Base-by-base conservation (phyloP, 2,113 vertebrate genomes). In the Alaudala cheleensis region DNA sequence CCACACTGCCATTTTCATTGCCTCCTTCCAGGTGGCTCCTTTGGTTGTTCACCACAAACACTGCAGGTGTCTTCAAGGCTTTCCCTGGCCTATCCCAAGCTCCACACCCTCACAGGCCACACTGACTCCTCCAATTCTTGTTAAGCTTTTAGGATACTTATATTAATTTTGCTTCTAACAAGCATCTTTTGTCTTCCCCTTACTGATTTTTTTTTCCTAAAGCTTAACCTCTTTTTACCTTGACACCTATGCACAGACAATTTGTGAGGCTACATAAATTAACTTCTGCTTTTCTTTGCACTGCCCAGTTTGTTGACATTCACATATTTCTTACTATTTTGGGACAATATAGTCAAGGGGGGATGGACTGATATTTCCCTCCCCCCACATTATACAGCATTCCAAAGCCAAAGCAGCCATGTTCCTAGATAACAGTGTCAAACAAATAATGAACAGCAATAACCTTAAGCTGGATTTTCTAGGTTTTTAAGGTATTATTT, bases 321-420 rank as follows among this genome's bases (percentile, higher is more conserved):
- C 12, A 81, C 5, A 11, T 15, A 49, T 50, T 91, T 61, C 37
- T 49, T 60, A 37, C 5, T 60, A 9, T 49, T 57, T 11, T 47
- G 25, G 19, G 29, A 57, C 19, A 81, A 20, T 21, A 37, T 15
- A 14, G 57, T 72, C 28, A 34, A 40, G 49, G 28, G 3, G 20
- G 7, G 1, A 11, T 39, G 12, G 5, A 31, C 2, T 49, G 33
- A 25, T 3, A 25, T 44, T 20, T 12, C 5, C n/a, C 0, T 0
- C 3, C 3, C 5, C 6, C 21, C 17, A 8, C 3, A 47, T 33
- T 71, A n/a, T 50, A 37, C 11, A 61, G 25, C 24, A 50, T 60
- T 61, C 57, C 44, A 51, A 71, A 49, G 26, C 18, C 53, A 93
- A 82, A 80, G 40, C 15, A 92, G 37, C 12, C 57, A 49, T 1